These are phyloP conservation scores for Moxostoma hubbsi DNA, from an alignment of 2,797 vertebrate species.

Conservation along the genomic window DNA sequence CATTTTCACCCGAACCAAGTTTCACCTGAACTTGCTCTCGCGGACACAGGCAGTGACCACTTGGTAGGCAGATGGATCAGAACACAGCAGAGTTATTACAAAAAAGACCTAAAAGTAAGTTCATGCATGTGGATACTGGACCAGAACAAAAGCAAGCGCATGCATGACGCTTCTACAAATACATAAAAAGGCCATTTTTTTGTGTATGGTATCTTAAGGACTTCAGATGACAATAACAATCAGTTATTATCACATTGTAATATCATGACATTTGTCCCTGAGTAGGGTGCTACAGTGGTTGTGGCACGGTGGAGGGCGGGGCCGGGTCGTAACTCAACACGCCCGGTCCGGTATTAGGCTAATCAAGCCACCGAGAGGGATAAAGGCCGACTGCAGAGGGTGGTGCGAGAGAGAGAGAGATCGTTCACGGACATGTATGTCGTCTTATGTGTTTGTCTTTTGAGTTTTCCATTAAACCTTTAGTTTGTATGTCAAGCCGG, in stretches of 20 bases:
- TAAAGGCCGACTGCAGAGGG: no score
- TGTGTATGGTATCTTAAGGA: not conserved
- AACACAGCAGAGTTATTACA: conserved; percentile 94
- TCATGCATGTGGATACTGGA: conserved; percentile 22
- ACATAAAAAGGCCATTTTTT: not conserved
- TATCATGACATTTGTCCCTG: not conserved
- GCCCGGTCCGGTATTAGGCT: no score
- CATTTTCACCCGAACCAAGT: conserved; percentile 49
- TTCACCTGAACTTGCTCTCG: conserved; percentile 92
- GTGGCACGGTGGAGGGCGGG: no score
- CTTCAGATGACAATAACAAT: not conserved
- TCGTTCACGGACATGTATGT: no score
- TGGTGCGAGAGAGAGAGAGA: no score
- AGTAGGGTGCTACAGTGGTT: not conserved
- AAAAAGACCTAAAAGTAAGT: conserved; percentile 92
- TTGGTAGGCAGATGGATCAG: conserved; percentile 92
- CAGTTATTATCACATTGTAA: not conserved
- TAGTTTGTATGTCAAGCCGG: no score
- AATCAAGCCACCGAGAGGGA: no score
- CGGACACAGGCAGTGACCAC: conserved; percentile 91
- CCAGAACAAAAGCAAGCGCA: not conserved
- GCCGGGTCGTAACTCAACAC: no score
- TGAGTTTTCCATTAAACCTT: no score
- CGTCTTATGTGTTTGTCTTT: no score
- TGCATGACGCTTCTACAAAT: conserved; percentile 6